A percentile compares a stretch with the other conserved stretches of the same genome.
Conservation (phyloP, 1,140 invertebrate genomes). For the Aphaenogaster floridana region DNA sequence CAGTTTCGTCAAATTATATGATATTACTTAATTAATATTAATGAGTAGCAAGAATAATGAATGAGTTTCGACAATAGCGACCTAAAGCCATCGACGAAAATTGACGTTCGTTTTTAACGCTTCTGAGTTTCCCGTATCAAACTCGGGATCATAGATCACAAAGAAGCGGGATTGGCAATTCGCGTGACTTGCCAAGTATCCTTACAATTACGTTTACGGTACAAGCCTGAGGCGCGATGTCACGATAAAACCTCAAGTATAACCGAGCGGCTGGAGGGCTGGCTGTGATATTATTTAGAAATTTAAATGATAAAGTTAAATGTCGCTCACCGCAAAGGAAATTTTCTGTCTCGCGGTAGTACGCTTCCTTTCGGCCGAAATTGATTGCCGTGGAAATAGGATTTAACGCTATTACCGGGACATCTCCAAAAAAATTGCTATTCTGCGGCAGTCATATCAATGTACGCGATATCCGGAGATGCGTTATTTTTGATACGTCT, state of each 20-base stretch:
- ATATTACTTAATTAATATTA: constrained; percentile 19
- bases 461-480: not conserved
- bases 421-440: constrained; percentile 29
- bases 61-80: not conserved
- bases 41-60: not conserved
- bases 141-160: constrained; percentile 28
- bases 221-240: constrained; percentile 13
- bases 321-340: not conserved
- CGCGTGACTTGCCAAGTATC: constrained; percentile 40
- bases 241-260: constrained; percentile 34
- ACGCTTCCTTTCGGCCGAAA: not conserved
- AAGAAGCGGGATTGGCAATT: constrained; percentile 49
- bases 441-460: constrained; percentile 22
- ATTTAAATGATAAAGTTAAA: constrained; percentile 52
- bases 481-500: constrained; percentile 36
- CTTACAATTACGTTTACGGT: constrained; percentile 47
- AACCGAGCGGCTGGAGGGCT: constrained; percentile 7
- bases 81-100: not conserved
- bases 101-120: not conserved
- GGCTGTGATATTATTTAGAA: constrained; percentile 50
- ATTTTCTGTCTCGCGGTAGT: not conserved
- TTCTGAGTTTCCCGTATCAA: not conserved
- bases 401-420: constrained; percentile 16
- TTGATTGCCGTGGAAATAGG: constrained; percentile 30
- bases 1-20: constrained; percentile 8